Percentiles rank a stretch among this genome's conserved stretches.
These are phyloP conservation scores for Henricia sp. DNA, from an alignment of 53 echinoderm and acorn worm genomes.

Conservation along the genomic window DNA sequence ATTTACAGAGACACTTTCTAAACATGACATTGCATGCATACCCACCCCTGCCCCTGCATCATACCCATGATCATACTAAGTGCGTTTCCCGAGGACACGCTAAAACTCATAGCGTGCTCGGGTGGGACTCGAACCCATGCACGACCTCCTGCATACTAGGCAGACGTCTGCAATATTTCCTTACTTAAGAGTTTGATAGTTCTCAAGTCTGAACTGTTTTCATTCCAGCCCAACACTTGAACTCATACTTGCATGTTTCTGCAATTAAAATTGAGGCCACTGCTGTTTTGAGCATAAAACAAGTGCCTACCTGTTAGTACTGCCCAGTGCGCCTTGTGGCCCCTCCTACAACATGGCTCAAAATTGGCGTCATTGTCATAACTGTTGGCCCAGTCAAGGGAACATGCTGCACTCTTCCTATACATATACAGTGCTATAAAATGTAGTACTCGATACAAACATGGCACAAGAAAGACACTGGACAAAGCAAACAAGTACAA, in stretches of 20 bases:
- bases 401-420: background rate
- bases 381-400: slow-evolving; percentile 35
- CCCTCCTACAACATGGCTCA: slow-evolving; percentile 76
- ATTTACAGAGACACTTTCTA: no score
- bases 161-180: background rate
- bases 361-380: slow-evolving; percentile 89
- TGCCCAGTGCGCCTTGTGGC: slow-evolving; percentile 95
- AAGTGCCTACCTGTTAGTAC: slow-evolving; percentile 88
- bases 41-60: no score
- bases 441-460: no score
- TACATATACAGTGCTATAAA: no score
- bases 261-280: background rate
- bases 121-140: no score
- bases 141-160: no score
- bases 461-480: no score
- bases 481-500: no score
- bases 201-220: background rate
- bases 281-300: background rate
- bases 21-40: background rate
- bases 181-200: background rate
- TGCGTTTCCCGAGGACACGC: no score
- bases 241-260: background rate
- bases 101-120: no score
- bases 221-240: background rate
- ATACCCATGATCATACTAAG: no score